A percentile compares a stretch with the other conserved stretches of the same genome.
phyloP scores from a whole-genome alignment of 2,888 invertebrate species.

The Camptogramma bilineatum region DNA sequence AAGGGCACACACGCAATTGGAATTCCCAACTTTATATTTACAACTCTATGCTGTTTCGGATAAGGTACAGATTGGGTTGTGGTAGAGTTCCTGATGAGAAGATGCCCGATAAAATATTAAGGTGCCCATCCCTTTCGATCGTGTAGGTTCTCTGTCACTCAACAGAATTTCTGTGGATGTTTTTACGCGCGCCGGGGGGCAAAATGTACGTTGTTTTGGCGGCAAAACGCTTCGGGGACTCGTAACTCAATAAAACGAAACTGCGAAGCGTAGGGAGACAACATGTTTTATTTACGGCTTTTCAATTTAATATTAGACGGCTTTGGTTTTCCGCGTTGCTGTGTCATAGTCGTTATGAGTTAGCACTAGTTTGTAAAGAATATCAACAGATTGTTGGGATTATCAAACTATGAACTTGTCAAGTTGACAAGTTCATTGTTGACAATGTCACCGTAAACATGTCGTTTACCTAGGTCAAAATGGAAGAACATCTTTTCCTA shows the following conservation, averaged over 20 bases:
- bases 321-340: conserved; percentile 70
- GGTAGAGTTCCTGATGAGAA: conserved; percentile 67
- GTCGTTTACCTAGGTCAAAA: too few species aligned
- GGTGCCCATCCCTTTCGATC: conserved; percentile 77
- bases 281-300: conserved; percentile 85
- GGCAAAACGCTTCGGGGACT: conserved; percentile 84
- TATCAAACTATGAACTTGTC: background rate
- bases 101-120: conserved; percentile 84
- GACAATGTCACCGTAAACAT: too few species aligned
- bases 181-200: conserved; percentile 85
- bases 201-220: conserved; percentile 85
- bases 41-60: conserved; percentile 35
- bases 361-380: conserved; percentile 9
- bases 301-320: conserved; percentile 73
- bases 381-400: background rate
- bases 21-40: conserved; percentile 48
- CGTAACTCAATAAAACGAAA: conserved; percentile 84
- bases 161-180: conserved; percentile 73
- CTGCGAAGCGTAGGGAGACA: conserved; percentile 72
- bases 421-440: too few species aligned
- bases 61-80: conserved; percentile 52
- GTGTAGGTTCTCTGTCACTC: conserved; percentile 67
- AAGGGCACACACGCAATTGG: conserved; percentile 84
- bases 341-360: conserved; percentile 48
- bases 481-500: too few species aligned